Evolutionary conservation across 2,797 vertebrate species (phyloP).

Genomic region (Garrulus glandarius): DNA sequence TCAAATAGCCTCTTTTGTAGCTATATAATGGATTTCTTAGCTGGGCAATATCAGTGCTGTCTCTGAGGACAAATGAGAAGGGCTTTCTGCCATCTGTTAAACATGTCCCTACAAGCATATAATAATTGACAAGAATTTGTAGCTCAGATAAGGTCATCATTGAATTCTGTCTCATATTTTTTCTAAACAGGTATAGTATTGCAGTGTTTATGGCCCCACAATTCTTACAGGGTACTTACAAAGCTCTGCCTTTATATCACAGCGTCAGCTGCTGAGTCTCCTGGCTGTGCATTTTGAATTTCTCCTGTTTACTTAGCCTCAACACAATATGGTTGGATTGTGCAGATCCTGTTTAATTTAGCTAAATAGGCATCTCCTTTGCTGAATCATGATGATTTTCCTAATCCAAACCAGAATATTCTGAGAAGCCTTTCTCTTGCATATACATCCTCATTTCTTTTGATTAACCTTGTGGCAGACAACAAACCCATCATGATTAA

Average conservation of each 20-base stretch:
- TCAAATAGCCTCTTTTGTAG: conserved; percentile 30
- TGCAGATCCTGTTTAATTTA: conserved; percentile 14
- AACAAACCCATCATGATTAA: neutral
- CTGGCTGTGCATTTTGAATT: neutral
- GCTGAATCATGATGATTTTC: neutral
- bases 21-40: conserved; percentile 18
- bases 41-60: neutral
- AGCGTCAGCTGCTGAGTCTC: neutral
- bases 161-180: conserved; percentile 43
- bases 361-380: conserved; percentile 3
- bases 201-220: neutral
- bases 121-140: conserved; percentile 55
- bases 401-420: neutral
- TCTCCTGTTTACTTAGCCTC: neutral
- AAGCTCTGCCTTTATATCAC: conserved; percentile 5
- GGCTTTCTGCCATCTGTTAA: conserved; percentile 49
- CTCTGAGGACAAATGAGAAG: conserved; percentile 45
- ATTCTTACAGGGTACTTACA: conserved; percentile 14
- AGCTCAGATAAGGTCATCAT: conserved; percentile 40
- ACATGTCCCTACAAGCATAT: conserved; percentile 23
- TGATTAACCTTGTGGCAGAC: neutral
- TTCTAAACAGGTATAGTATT: conserved; percentile 32
- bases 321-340: neutral
- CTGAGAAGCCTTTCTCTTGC: neutral
- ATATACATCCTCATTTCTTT: neutral